phyloP scores from a whole-genome alignment of 2,797 vertebrate genomes.

The Cuniculus paca region DNA sequence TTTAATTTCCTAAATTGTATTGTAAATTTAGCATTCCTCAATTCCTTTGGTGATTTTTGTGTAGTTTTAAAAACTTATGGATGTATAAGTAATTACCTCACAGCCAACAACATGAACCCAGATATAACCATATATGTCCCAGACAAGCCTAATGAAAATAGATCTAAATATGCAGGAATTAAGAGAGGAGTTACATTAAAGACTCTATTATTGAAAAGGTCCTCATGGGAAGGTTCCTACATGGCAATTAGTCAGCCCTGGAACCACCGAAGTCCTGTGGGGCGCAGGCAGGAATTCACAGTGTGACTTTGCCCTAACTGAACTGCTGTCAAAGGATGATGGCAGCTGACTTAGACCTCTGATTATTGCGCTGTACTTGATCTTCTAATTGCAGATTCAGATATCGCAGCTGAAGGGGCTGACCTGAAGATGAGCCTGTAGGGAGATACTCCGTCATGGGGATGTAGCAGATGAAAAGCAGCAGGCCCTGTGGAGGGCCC shows the following conservation, averaged over 20 bases:
- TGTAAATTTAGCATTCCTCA: neutral
- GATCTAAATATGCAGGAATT: neutral
- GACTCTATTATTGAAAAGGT: neutral
- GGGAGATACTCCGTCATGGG: neutral
- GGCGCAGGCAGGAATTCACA: neutral
- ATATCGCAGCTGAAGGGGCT: neutral
- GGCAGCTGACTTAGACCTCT: neutral
- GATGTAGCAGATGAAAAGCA: neutral
- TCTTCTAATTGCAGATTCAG: neutral
- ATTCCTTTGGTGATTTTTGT: neutral
- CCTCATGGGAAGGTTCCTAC: neutral
- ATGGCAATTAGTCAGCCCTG: neutral
- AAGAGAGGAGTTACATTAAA: constrained; percentile 11
- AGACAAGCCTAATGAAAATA: constrained; percentile 17
- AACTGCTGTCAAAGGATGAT: neutral
- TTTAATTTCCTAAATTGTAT: constrained; percentile 26
- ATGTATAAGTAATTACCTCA: neutral
- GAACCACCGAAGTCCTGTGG: neutral
- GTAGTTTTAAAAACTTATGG: neutral
- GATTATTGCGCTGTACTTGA: neutral
- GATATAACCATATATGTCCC: neutral
- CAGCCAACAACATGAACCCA: constrained; percentile 1
- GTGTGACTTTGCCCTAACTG: neutral
- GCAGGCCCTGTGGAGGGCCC: neutral
- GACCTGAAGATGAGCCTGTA: neutral